Conservation (phyloP, 2,113 vertebrate species). For the Rhinoptilus africanus region DNA sequence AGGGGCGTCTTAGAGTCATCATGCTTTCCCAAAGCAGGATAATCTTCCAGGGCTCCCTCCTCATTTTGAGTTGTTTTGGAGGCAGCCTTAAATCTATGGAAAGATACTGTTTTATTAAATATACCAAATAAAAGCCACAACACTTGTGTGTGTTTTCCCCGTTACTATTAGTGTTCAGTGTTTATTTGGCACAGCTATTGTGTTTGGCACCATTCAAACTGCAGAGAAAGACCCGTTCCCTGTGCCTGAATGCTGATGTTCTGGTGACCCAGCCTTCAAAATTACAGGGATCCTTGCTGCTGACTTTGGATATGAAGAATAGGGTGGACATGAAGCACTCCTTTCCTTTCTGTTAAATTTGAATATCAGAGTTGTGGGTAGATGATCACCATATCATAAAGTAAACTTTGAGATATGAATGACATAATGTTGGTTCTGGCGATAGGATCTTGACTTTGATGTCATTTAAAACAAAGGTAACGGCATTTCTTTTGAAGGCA, state of each 20-base stretch:
- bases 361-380: background rate
- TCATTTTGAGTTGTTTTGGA: background rate
- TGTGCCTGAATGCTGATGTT: background rate
- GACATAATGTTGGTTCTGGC: background rate
- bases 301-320: background rate
- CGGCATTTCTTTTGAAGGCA: background rate
- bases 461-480: background rate
- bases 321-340: background rate
- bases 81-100: background rate
- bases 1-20: background rate
- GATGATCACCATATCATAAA: background rate
- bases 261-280: background rate
- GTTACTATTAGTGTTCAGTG: background rate
- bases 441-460: background rate
- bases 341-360: background rate
- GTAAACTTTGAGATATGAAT: background rate
- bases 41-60: background rate
- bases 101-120: background rate
- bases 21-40: background rate
- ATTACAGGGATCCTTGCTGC: background rate
- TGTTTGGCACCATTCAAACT: background rate
- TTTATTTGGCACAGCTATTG: background rate
- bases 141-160: background rate
- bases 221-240: background rate
- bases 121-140: background rate